These are phyloP conservation scores for Cataglyphis altisquamis DNA, from an alignment of 2,888 invertebrate genomes.

Conservation along the genomic window DNA sequence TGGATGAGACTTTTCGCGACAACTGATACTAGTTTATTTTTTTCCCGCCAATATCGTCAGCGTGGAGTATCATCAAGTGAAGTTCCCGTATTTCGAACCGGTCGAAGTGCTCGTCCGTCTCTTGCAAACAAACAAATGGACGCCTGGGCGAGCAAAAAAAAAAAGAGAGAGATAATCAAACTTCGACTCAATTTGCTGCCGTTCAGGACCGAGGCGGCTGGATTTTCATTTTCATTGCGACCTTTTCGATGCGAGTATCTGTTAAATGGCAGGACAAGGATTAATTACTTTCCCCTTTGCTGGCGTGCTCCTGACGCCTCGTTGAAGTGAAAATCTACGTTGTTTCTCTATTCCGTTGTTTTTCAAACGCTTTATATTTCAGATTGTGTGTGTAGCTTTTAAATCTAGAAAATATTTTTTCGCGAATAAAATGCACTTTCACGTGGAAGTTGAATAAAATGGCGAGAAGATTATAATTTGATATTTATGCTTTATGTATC, in stretches of 20 bases:
- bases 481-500: background rate
- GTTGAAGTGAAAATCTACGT: conserved; percentile 48
- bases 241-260: conserved; percentile 47
- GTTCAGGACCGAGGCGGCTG: conserved; percentile 15
- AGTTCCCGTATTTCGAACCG: conserved; percentile 31
- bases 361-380: conserved; percentile 14
- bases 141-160: background rate
- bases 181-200: conserved; percentile 56
- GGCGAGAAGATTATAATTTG: background rate
- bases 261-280: conserved; percentile 50
- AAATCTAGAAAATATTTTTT: background rate
- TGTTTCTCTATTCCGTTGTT: conserved; percentile 21
- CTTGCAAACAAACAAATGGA: conserved; percentile 28
- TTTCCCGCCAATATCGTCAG: conserved; percentile 13
- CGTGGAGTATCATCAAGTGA: conserved; percentile 15
- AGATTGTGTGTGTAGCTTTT: background rate
- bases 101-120: conserved; percentile 17
- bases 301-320: conserved; percentile 49
- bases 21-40: conserved; percentile 57
- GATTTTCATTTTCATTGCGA: conserved; percentile 52
- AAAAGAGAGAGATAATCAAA: conserved; percentile 39
- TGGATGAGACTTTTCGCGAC: conserved; percentile 64
- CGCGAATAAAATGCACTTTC: conserved; percentile 1
- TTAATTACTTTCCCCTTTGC: conserved; percentile 50
- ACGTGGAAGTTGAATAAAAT: background rate